phyloP scores from a whole-genome alignment of 1,140 invertebrate genomes.

The Paracyclopina nana region DNA sequence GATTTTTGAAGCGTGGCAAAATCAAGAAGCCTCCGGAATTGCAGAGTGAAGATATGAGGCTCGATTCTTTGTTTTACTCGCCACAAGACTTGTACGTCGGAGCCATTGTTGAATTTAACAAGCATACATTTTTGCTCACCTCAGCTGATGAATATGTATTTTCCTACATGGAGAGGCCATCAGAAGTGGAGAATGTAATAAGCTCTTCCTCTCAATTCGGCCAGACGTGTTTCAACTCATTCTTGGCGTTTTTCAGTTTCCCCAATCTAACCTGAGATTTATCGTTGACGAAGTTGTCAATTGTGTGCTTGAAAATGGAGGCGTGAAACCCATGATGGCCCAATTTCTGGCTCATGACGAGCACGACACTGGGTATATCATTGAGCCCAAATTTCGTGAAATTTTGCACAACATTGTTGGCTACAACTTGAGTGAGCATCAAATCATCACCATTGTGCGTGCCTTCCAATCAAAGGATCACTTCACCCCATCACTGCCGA shows the following conservation, averaged over 20 bases:
- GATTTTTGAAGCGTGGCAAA: constrained; percentile 41
- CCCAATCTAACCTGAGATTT: neutral
- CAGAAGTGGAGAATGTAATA: neutral
- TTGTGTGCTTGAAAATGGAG: neutral
- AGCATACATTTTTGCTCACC: constrained; percentile 50
- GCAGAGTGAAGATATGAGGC: constrained; percentile 38
- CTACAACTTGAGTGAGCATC: neutral
- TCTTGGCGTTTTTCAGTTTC: neutral
- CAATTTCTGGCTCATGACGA: neutral
- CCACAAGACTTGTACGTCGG: constrained; percentile 61
- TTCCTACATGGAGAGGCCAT: constrained; percentile 54
- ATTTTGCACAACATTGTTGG: neutral
- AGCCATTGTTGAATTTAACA: constrained; percentile 45
- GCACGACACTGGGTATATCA: neutral
- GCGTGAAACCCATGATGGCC: constrained; percentile 2
- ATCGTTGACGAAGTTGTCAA: neutral
- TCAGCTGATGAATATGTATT: constrained; percentile 67
- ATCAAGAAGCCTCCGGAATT: constrained; percentile 40
- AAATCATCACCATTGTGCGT: neutral
- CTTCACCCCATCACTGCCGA: neutral
- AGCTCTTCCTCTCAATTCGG: neutral
- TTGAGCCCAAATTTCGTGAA: neutral
- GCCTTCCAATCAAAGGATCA: neutral
- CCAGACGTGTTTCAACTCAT: neutral
- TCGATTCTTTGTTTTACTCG: constrained; percentile 43